A percentile compares a stretch with the other conserved stretches of the same genome.
phyloP scores from a whole-genome alignment of 2,888 invertebrate species.

The Leptinotarsa haldemani region DNA sequence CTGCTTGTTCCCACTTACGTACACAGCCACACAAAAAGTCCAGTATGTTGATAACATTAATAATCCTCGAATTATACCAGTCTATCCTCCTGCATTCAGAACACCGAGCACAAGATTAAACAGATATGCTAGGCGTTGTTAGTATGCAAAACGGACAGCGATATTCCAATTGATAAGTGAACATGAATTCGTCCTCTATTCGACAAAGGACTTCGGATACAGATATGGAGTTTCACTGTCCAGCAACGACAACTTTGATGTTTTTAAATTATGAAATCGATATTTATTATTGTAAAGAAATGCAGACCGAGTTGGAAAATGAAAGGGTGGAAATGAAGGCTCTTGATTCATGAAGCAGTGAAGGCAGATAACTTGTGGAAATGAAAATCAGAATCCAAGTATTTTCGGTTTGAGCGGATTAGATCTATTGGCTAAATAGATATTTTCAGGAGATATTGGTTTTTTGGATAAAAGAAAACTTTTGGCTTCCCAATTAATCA shows the following conservation, averaged over 20 bases:
- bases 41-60: constrained; percentile 33
- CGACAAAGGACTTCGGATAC: background rate
- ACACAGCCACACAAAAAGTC: constrained; percentile 34
- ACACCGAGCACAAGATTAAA: constrained; percentile 31
- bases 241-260: background rate
- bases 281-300: background rate
- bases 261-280: background rate
- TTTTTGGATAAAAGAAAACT: too few species aligned
- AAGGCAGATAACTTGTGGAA: too few species aligned
- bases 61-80: constrained; percentile 35
- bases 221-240: background rate
- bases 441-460: too few species aligned
- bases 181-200: background rate
- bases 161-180: constrained; percentile 36
- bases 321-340: background rate
- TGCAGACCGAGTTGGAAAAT: background rate
- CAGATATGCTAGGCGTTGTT: constrained; percentile 30
- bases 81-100: constrained; percentile 30
- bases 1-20: constrained; percentile 24
- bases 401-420: too few species aligned
- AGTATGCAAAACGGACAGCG: constrained; percentile 36
- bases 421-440: too few species aligned
- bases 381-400: too few species aligned
- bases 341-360: background rate
- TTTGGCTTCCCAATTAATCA: too few species aligned